Evolutionary conservation across 2,113 vertebrate genomes (phyloP), one percentile per base, ranked within the genome.

Genomic region (Phyllostomus hastatus): DNA sequence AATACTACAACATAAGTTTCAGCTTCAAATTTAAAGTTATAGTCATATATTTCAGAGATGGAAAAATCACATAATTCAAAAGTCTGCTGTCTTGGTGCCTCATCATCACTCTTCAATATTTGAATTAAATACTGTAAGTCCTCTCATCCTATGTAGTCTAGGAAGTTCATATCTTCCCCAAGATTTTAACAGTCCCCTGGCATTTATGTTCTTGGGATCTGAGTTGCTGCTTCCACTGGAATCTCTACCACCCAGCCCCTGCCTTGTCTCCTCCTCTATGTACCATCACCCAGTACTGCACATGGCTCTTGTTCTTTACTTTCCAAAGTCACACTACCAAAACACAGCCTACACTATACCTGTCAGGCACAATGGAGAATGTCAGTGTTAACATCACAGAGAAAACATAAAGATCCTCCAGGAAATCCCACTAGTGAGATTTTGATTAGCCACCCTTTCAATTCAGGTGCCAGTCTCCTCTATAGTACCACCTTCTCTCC

Each of bases 361-460:
- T 24, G 9, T 64, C 2, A 8, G n/a, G 14, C 16, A 38, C 11
- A 12, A 7, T 0, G 9, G 11, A 41, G 8, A 31, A 17, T 31
- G 17, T 67, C 16, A 22, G n/a, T 20, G 10, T 41, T 4, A 61
- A 10, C 28, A n/a, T 80, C 59, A 88, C 15, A 59, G 61, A 35
- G 67, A 33, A 33, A 88, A 22, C 59, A 57, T 15, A 8, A 24
- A 82, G 31, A 20, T 38, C 14, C 64, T 41, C 26, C 41, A 41
- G 38, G 48, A 14, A n/a, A n/a, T 15, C 24, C 48, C 57, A 64
- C 20, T n/a, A 66, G 66, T 35, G 80, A 64, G 10, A 52, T 4
- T 22, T 33, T 75, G 14, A 57, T 15, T 0, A 38, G 57, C 28
- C 59, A 16, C 4, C 15, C 11, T 70, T 28, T 31, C 28, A 64